These are phyloP conservation scores for Limanda limanda DNA, from an alignment of 2,113 vertebrate genomes.

Conservation along the genomic window DNA sequence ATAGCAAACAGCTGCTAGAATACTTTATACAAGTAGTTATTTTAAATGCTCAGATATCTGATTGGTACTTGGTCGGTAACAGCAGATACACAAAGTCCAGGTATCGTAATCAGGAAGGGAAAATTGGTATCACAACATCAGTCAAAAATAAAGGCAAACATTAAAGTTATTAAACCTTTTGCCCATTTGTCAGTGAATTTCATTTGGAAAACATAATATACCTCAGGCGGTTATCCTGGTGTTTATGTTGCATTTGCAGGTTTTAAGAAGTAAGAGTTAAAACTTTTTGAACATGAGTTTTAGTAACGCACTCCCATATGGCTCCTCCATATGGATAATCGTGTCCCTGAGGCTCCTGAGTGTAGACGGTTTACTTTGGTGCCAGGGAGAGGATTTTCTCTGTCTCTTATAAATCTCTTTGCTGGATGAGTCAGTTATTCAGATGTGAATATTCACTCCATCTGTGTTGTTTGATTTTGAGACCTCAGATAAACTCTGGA, in stretches of 20 bases:
- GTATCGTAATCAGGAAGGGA: too few relatives aligned
- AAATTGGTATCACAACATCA: too few relatives aligned
- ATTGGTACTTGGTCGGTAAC: too few relatives aligned
- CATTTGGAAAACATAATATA: too few relatives aligned
- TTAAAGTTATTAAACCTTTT: too few relatives aligned
- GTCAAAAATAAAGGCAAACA: too few relatives aligned
- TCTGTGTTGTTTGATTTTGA: slow-evolving; percentile 27
- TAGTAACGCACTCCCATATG: slow-evolving; percentile 9
- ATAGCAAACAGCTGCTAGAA: too few relatives aligned
- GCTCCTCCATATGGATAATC: slow-evolving; percentile 28
- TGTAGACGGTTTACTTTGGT: slow-evolving; percentile 14
- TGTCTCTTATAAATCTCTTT: slow-evolving; percentile 14
- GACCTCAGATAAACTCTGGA: slow-evolving; percentile 29
- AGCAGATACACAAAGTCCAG: too few relatives aligned
- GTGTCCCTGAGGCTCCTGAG: slow-evolving; percentile 20
- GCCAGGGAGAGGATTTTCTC: slow-evolving; percentile 11
- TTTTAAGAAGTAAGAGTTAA: background rate
- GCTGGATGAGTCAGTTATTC: slow-evolving; percentile 17
- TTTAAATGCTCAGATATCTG: too few relatives aligned
- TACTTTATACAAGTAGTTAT: too few relatives aligned
- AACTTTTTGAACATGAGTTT: background rate
- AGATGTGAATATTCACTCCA: slow-evolving; percentile 13
- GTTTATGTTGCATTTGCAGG: background rate
- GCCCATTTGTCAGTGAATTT: too few relatives aligned
- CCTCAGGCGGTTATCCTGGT: background rate